phyloP scores from a whole-genome alignment of 2,888 invertebrate genomes.

The Drepanosiphum platanoidis region DNA sequence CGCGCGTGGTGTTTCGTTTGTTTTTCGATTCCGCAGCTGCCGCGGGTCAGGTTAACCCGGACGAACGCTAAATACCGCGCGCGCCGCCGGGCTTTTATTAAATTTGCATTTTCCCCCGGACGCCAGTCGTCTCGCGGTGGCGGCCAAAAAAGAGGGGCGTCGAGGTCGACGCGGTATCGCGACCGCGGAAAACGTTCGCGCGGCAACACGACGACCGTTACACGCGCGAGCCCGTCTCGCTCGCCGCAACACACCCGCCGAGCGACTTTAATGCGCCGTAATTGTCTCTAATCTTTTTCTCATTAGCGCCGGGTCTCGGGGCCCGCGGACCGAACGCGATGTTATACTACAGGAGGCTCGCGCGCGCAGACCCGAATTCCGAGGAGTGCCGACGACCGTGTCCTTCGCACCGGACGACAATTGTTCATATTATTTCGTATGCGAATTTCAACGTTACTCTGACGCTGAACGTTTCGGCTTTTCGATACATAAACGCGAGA shows the following conservation, averaged over 20 bases:
- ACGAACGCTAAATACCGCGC: not conserved
- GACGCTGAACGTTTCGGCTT: no score
- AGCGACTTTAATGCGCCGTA: constrained; percentile 5
- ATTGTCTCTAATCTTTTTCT: constrained; percentile 62
- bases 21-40: not conserved
- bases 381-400: no score
- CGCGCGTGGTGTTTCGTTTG: no score
- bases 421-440: no score
- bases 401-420: no score
- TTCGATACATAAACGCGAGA: no score
- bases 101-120: not conserved
- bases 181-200: not conserved
- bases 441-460: no score
- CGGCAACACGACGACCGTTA: not conserved
- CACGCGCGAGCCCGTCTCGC: not conserved
- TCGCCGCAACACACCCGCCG: not conserved
- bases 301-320: constrained; percentile 41
- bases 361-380: no score
- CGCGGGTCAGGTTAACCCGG: not conserved
- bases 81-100: not conserved
- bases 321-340: constrained; percentile 44
- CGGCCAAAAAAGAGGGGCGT: not conserved
- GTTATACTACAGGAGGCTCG: no score
- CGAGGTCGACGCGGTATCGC: not conserved
- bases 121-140: not conserved